Evolutionary conservation across 2,797 vertebrate species (phyloP), one percentile per base, ranked within the genome.

Genomic region (Aulostomus chinensis): DNA sequence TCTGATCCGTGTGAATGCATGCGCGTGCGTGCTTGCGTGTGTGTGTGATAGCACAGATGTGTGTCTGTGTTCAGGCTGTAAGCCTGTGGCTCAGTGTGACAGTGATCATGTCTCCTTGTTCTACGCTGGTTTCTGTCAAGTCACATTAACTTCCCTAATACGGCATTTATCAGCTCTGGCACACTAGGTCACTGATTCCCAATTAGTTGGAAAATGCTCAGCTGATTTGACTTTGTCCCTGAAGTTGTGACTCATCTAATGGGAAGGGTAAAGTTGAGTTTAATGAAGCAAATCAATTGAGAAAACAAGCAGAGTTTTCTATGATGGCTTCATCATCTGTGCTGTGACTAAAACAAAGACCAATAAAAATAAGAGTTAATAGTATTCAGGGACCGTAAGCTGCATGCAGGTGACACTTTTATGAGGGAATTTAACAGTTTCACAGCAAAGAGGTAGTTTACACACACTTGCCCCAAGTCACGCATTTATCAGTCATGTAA

Each of bases 61-160:
- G 58, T 53, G 42, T 26, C 43, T n/a, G 21, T 36, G 45, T 33
- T 32, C 4, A 24, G 63, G 57, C 58, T 55, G 11, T 29, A 10
- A 21, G 78, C 76, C 81, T 55, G 43, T 57, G 71, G 76, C 40
- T 47, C 30, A 34, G 54, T 38, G 49, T 78, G 74, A 73, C 67
- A 68, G 32, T 70, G 65, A 68, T 76, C 51, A 57, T 12, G 52
- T 59, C 73, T 36, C 50, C 72, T 53, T 81, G 67, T 78, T 74
- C 68, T 78, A 52, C 2, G 16, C 73, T 65, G 78, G 55, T 79
- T 58, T 74, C 75, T 84, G 80, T 84, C 84, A 74, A 34, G 43
- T 74, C 66, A 32, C 40, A 81, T 87, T 68, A 83, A 43, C 48
- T 18, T 80, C 73, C 36, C 26, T 37, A 68, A 74, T 37, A 37